phyloP scores from a whole-genome alignment of 2,888 invertebrate genomes.

The Mesorhabditis belari region DNA sequence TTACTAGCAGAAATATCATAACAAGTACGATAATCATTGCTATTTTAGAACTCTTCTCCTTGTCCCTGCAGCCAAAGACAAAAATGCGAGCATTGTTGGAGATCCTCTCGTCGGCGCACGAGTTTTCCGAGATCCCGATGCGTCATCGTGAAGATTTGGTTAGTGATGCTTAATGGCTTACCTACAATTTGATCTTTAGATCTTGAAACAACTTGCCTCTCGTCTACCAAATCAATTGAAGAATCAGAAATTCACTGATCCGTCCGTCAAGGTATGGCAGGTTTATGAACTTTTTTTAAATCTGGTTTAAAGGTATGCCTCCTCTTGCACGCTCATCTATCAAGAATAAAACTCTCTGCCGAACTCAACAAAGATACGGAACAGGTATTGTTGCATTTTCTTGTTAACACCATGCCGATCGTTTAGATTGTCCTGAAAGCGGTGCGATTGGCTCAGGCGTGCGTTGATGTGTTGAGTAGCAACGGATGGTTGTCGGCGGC shows the following conservation, averaged over 20 bases:
- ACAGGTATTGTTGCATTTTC: slow-evolving; percentile 12
- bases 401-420: too few relatives aligned
- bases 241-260: slow-evolving; percentile 80
- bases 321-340: slow-evolving; percentile 87
- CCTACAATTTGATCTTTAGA: slow-evolving; percentile 34
- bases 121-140: slow-evolving; percentile 87
- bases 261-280: slow-evolving; percentile 75
- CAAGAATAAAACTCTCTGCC: slow-evolving; percentile 84
- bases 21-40: neutral
- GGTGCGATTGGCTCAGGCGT: slow-evolving; percentile 65
- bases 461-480: slow-evolving; percentile 76
- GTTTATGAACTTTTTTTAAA: slow-evolving; percentile 10
- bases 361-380: slow-evolving; percentile 95
- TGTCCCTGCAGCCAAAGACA: slow-evolving; percentile 90
- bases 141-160: slow-evolving; percentile 67
- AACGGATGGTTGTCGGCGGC: slow-evolving; percentile 98
- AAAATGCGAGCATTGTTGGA: slow-evolving; percentile 93
- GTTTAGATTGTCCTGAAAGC: slow-evolving; percentile 66
- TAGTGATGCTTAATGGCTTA: neutral
- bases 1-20: neutral
- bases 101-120: slow-evolving; percentile 93
- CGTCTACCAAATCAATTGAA: slow-evolving; percentile 67
- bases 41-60: slow-evolving; percentile 80
- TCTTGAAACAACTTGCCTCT: slow-evolving; percentile 63
- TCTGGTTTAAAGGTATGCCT: slow-evolving; percentile 65